Evolutionary conservation across 2,888 invertebrate species (phyloP).

Genomic region (Autographa gamma): DNA sequence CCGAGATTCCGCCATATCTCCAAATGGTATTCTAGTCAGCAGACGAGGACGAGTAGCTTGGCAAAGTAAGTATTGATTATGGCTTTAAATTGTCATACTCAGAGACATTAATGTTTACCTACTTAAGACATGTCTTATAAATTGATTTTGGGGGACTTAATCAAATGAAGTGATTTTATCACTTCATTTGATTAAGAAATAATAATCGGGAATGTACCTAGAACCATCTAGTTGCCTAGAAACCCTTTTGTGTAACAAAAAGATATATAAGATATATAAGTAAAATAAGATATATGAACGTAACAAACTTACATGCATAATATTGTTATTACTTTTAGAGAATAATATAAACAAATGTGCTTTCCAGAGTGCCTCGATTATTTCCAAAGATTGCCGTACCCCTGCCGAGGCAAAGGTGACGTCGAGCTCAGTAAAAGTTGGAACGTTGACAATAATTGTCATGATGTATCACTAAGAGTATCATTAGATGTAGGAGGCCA

Average conservation of each 20-base stretch:
- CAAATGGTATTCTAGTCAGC: not conserved
- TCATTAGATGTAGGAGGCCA: not conserved
- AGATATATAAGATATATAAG: no score
- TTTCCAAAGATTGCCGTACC: constrained; percentile 15
- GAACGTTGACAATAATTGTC: not conserved
- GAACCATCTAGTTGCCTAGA: no score
- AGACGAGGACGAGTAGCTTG: not conserved
- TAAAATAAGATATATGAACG: no score
- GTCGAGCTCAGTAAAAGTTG: not conserved
- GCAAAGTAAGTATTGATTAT: not conserved
- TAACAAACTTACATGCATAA: no score
- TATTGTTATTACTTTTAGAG: not conserved
- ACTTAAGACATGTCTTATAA: no score
- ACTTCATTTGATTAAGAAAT: no score
- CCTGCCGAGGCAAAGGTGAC: not conserved
- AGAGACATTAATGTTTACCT: no score
- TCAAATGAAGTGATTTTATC: no score
- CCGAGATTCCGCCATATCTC: not conserved
- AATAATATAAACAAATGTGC: not conserved
- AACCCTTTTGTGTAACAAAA: no score
- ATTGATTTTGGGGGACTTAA: no score
- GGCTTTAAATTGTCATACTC: no score
- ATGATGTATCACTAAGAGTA: not conserved
- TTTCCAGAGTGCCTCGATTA: constrained; percentile 9
- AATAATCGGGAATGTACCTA: no score